A percentile compares a stretch with the other conserved stretches of the same genome.
Evolutionary conservation across 1,140 invertebrate genomes (phyloP).

Genomic region (Drosophila triauraria): DNA sequence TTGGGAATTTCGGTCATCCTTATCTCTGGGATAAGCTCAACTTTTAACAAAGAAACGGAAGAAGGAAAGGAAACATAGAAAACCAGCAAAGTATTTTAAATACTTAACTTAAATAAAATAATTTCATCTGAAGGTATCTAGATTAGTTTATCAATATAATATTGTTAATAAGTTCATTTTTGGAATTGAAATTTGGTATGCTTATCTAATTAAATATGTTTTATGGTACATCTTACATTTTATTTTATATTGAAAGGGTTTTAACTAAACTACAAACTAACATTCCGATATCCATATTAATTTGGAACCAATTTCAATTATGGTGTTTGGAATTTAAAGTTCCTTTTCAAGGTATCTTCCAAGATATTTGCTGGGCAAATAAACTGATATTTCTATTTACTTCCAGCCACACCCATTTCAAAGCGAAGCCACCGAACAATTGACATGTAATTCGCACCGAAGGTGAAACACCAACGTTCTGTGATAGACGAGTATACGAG

Average conservation of each 20-base stretch:
- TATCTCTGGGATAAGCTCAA: background rate
- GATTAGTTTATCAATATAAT: background rate
- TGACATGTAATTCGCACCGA: constrained; percentile 65
- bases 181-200: too few relatives aligned
- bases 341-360: background rate
- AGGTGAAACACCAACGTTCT: constrained; percentile 57
- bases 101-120: background rate
- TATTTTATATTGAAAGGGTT: background rate
- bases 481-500: constrained; percentile 81
- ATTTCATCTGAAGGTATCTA: background rate
- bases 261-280: too few relatives aligned
- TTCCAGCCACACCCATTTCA: constrained; percentile 32
- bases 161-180: background rate
- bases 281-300: background rate
- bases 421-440: constrained; percentile 26
- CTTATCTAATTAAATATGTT: too few relatives aligned
- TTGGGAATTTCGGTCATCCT: background rate
- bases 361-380: background rate
- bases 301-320: too few relatives aligned
- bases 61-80: background rate
- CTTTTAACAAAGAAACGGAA: background rate
- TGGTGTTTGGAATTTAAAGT: too few relatives aligned
- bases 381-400: constrained; percentile 5
- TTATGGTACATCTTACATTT: too few relatives aligned
- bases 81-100: too few relatives aligned